Percentiles rank a stretch among this genome's conserved stretches.
These are phyloP conservation scores for Euglossa dilemma DNA, from an alignment of 1,140 invertebrate genomes.

Conservation along the genomic window DNA sequence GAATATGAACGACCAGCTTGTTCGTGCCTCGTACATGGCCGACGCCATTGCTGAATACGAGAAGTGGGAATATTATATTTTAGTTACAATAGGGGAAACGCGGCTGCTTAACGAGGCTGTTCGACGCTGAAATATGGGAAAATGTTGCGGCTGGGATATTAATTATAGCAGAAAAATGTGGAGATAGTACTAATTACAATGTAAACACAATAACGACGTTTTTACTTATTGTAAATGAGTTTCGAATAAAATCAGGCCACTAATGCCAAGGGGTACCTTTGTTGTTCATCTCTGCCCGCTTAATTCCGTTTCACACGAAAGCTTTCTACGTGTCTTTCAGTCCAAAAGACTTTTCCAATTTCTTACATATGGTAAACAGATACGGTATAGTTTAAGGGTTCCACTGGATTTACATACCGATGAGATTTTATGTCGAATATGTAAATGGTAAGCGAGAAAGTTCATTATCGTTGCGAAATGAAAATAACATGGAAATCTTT, in stretches of 20 bases:
- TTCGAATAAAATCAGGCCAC: background rate
- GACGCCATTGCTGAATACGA: background rate
- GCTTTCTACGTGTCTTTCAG: background rate
- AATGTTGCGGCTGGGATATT: background rate
- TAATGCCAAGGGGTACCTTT: background rate
- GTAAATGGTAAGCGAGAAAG: too few relatives aligned
- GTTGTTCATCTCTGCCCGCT: background rate
- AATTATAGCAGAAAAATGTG: background rate
- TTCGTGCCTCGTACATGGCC: background rate
- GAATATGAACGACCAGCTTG: background rate
- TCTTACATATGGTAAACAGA: too few relatives aligned
- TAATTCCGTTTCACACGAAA: background rate
- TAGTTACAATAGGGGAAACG: background rate
- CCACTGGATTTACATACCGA: too few relatives aligned
- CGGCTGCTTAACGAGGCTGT: background rate
- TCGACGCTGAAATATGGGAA: constrained; percentile 13
- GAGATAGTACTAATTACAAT: background rate
- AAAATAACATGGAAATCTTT: too few relatives aligned
- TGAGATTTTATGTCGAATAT: too few relatives aligned
- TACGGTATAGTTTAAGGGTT: too few relatives aligned
- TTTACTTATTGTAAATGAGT: background rate
- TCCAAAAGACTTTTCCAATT: background rate
- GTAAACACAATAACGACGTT: background rate
- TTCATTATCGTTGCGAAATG: too few relatives aligned
- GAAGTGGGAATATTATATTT: background rate